Evolutionary conservation across 2,888 invertebrate species (phyloP), one percentile per base, ranked within the genome.

Genomic region (Melipona bicolor): DNA sequence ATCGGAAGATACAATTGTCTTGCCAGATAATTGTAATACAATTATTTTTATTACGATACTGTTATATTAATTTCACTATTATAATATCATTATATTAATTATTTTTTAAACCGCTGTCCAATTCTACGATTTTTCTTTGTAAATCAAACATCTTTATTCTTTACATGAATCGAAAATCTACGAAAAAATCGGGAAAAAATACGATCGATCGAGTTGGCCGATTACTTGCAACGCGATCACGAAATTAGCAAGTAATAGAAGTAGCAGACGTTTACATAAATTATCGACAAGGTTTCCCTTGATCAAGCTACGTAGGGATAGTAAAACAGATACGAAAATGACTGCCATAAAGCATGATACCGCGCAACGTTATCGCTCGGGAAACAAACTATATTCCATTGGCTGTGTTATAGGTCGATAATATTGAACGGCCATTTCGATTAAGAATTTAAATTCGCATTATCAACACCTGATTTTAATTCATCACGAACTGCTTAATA

Each of bases 301-400:
- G 76, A 78, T 82, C 82, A 59, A 68, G 75, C 74, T 82, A 68
- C 21, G 6, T 69, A 69, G 21, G 15, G 69, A 62, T 50, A 72
- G 72, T 76, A 78, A 84, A 84, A 81, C 77, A 72, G 81, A 75
- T 59, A 70, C 72, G 78, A 79, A 75, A 82, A 84, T 82, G 71
- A 75, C 62, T 27, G 59, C 54, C 84, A 72, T 82, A 82, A 84
- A 82, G 81, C 78, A 73, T 27, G 81, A 74, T 81, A 72, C 43
- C 32, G 75, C 68, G 73, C 77, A 81, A 83, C 81, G 77, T 81
- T 83, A 81, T 73, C 77, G 73, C 59, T 65, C 13, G 77, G 52
- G 24, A 59, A 68, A 67, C 81, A 61, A 49, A 70, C 81, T 54
- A 77, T 74, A 72, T 72, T 83, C 76, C 72, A 62, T 64, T 71